A percentile compares a stretch with the other conserved stretches of the same genome.
Evolutionary conservation across 2,113 vertebrate species (phyloP).

Genomic region (Corythornis madagascariensis): DNA sequence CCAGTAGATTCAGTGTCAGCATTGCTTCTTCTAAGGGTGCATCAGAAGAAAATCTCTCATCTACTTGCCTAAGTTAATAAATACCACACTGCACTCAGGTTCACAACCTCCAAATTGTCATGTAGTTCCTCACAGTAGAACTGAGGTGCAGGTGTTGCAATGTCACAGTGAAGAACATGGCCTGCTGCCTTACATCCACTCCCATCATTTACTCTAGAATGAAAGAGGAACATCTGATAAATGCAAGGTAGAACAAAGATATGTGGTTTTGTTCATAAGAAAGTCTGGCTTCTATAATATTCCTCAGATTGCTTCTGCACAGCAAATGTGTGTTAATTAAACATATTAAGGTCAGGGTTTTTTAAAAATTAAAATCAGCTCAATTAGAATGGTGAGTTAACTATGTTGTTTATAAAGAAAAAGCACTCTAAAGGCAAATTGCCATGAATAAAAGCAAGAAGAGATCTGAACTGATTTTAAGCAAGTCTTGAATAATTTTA

Average conservation of each 20-base stretch:
- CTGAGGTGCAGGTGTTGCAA: background rate
- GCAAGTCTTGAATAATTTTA: slow-evolving; percentile 46
- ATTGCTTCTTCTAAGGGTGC: background rate
- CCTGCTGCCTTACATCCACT: background rate
- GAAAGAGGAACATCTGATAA: background rate
- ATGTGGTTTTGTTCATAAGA: background rate
- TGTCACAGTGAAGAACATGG: background rate
- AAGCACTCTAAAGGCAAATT: slow-evolving; percentile 2
- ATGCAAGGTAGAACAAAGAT: background rate
- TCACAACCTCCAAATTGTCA: background rate
- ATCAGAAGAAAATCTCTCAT: background rate
- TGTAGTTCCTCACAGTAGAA: background rate
- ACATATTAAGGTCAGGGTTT: background rate
- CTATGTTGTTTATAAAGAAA: slow-evolving; percentile 19
- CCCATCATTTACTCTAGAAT: background rate
- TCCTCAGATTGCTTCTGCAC: background rate
- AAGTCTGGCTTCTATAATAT: background rate
- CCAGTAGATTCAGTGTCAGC: background rate
- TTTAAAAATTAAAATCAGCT: background rate
- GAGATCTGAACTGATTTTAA: slow-evolving; percentile 40
- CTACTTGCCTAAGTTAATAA: background rate
- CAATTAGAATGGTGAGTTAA: background rate
- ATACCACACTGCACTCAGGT: background rate
- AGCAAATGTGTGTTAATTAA: background rate
- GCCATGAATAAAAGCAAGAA: slow-evolving; percentile 1